These are phyloP conservation scores for Oncorhynchus gorbuscha DNA, from an alignment of 2,113 vertebrate genomes.

Conservation along the genomic window DNA sequence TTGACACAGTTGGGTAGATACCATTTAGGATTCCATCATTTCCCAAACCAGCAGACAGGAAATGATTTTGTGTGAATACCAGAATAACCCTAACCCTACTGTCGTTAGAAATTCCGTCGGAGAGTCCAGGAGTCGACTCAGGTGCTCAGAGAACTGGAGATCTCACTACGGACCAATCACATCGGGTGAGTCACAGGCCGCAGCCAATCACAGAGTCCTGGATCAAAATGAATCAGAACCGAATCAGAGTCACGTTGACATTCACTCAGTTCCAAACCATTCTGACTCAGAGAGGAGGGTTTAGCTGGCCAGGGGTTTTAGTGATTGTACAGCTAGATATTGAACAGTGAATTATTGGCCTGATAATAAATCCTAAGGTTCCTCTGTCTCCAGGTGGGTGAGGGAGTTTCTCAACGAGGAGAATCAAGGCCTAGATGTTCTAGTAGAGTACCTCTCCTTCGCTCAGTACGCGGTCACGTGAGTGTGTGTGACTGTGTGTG, in stretches of 20 bases:
- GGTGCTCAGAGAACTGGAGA: constrained; percentile 88
- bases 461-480: constrained; percentile 97
- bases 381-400: constrained; percentile 82
- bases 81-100: neutral
- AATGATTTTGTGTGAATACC: neutral
- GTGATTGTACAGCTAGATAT: too few species aligned
- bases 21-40: neutral
- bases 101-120: constrained; percentile 84
- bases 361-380: neutral
- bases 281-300: too few species aligned
- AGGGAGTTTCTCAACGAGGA: constrained; percentile 98
- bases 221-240: too few species aligned
- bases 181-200: constrained; percentile 78
- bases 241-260: too few species aligned
- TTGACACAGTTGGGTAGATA: neutral
- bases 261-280: too few species aligned
- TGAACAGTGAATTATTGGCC: neutral
- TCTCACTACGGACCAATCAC: constrained; percentile 89
- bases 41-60: neutral
- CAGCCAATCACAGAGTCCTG: too few species aligned
- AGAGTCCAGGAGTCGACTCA: constrained; percentile 91
- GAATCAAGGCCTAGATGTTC: constrained; percentile 92
- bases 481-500: constrained; percentile 57
- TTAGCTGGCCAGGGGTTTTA: too few species aligned
- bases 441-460: constrained; percentile 96